Conservation (phyloP, 92 coral and sea anemone species). For the Parazoanthus swiftii region DNA sequence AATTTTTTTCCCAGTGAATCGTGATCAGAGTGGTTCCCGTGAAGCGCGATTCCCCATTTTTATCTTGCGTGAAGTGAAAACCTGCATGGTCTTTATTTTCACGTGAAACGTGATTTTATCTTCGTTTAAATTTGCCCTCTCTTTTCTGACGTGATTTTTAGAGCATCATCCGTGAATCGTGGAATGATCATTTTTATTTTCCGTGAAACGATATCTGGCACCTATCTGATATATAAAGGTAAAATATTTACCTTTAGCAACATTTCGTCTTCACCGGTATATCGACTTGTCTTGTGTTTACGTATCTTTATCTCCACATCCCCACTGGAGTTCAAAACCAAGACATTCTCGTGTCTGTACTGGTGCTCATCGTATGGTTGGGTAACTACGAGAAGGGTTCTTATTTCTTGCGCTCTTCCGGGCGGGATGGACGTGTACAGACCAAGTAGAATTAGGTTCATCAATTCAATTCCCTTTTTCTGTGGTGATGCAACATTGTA, state of each 20-base stretch:
- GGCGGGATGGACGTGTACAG: constrained; percentile 17
- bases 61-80: not conserved
- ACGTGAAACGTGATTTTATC: not conserved
- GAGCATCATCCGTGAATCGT: constrained; percentile 14
- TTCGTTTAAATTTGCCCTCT: constrained; percentile 8
- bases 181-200: constrained; percentile 4
- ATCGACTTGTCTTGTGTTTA: constrained; percentile 7
- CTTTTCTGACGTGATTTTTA: constrained; percentile 5
- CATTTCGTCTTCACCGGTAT: constrained; percentile 9
- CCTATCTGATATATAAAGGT: constrained; percentile 8
- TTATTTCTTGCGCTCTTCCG: constrained; percentile 19
- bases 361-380: constrained; percentile 9
- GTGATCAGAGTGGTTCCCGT: constrained; percentile 12
- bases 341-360: not conserved
- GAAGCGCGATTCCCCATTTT: constrained; percentile 12
- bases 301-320: constrained; percentile 8
- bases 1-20: constrained; percentile 8
- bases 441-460: constrained; percentile 26
- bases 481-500: constrained; percentile 8
- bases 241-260: constrained; percentile 7
- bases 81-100: constrained; percentile 5
- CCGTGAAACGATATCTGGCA: constrained; percentile 8
- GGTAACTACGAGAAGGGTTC: constrained; percentile 15
- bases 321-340: not conserved
- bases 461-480: constrained; percentile 16